Conservation (phyloP, 2,113 vertebrate genomes). For the Cyrtonyx montezumae region DNA sequence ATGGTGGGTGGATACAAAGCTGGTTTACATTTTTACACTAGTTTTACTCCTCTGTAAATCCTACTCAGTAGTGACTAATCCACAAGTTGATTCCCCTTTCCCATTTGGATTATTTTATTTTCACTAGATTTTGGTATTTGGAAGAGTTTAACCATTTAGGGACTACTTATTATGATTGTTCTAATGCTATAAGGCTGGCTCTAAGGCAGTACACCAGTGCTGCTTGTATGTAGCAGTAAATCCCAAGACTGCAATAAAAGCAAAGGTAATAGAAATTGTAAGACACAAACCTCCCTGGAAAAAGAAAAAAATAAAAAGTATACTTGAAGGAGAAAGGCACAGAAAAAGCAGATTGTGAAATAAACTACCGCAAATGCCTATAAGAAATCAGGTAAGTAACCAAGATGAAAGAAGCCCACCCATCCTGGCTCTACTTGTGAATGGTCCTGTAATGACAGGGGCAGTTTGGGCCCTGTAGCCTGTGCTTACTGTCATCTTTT, state of each 20-base stretch:
- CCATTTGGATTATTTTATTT: slow-evolving; percentile 64
- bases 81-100: slow-evolving; percentile 61
- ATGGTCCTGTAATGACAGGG: background rate
- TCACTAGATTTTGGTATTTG: slow-evolving; percentile 38
- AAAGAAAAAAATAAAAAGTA: background rate
- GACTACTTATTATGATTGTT: background rate
- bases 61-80: slow-evolving; percentile 77
- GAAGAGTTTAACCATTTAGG: slow-evolving; percentile 54
- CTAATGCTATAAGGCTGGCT: background rate
- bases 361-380: background rate
- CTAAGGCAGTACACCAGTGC: background rate
- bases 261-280: background rate
- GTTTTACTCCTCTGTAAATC: slow-evolving; percentile 76
- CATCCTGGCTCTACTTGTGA: rapidly evolving
- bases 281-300: background rate
- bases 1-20: slow-evolving; percentile 74
- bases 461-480: background rate
- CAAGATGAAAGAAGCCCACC: background rate
- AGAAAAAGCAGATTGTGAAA: background rate
- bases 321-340: background rate
- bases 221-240: background rate
- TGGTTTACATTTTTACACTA: slow-evolving; percentile 72
- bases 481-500: background rate
- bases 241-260: background rate
- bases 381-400: background rate